Percentiles rank a stretch among this genome's conserved stretches.
phyloP scores from a whole-genome alignment of 1,140 invertebrate genomes.

The Drosophila kikkawai region DNA sequence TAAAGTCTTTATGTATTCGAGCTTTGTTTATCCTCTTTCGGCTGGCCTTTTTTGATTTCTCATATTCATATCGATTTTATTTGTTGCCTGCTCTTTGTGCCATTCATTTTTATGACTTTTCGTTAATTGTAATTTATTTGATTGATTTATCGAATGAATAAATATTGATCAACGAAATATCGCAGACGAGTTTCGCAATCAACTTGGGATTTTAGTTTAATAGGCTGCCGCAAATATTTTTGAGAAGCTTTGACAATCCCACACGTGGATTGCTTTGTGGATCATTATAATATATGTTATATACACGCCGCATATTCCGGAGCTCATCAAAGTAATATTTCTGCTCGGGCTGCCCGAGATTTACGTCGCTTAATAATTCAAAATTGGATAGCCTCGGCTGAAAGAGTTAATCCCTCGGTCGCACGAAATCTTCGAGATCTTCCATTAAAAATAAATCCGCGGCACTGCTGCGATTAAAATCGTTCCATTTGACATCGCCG shows the following conservation, averaged over 20 bases:
- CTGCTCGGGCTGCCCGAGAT: conserved; percentile 54
- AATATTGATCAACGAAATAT: conserved; percentile 57
- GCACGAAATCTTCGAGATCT: conserved; percentile 63
- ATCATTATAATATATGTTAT: conserved; percentile 24
- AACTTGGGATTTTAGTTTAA: conserved; percentile 52
- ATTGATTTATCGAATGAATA: conserved; percentile 79
- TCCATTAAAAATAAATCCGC: conserved; percentile 72
- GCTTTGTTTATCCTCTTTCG: conserved; percentile 24
- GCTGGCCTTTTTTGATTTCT: conserved; percentile 31
- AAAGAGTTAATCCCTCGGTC: conserved; percentile 66
- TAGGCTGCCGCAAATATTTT: conserved; percentile 31
- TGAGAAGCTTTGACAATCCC: conserved; percentile 1
- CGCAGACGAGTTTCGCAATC: conserved; percentile 72
- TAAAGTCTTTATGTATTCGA: conserved; percentile 31
- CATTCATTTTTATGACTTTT: conserved; percentile 73
- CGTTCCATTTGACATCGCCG: conserved; percentile 55
- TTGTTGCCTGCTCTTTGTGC: conserved; percentile 37
- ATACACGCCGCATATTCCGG: conserved; percentile 5
- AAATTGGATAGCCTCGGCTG: conserved; percentile 49
- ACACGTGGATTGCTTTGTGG: conserved; percentile 43
- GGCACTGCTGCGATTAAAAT: conserved; percentile 61
- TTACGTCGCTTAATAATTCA: conserved; percentile 64
- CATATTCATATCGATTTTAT: conserved; percentile 36
- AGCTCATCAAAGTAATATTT: conserved; percentile 61
- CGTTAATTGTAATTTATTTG: conserved; percentile 83